Percentiles rank a stretch among this genome's conserved stretches.
Conservation (phyloP, 1,140 invertebrate species). For the Trichomalopsis sarcophagae region DNA sequence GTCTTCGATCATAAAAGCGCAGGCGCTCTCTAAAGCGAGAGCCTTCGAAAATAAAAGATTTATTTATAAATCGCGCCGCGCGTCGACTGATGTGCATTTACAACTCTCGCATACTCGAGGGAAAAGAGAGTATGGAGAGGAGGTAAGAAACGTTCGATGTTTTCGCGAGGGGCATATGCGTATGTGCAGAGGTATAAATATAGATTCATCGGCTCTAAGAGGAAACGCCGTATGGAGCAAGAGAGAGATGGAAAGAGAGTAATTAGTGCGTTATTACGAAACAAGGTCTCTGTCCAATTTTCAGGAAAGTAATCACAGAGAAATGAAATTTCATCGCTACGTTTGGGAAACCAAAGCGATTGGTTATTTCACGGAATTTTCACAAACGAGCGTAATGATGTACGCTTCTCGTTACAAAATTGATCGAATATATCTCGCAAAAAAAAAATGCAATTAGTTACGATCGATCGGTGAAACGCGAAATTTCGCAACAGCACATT, state of each 20-base stretch:
- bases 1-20: slow-evolving; percentile 16
- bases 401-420: no score
- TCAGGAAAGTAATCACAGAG: background rate
- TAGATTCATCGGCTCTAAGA: slow-evolving; percentile 36
- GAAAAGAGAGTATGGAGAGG: slow-evolving; percentile 14
- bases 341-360: background rate
- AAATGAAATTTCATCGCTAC: background rate
- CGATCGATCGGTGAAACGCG: no score
- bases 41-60: slow-evolving; percentile 32
- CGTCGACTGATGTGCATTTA: slow-evolving; percentile 10
- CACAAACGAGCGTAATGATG: no score
- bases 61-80: slow-evolving; percentile 17
- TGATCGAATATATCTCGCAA: no score
- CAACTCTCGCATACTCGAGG: background rate
- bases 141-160: slow-evolving; percentile 29
- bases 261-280: background rate
- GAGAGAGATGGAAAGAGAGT: background rate
- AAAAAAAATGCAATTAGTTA: no score
- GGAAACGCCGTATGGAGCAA: background rate
- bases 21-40: background rate
- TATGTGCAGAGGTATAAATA: slow-evolving; percentile 17
- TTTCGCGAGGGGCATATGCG: slow-evolving; percentile 7
- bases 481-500: no score
- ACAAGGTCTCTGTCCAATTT: background rate
- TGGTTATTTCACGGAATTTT: no score